Conservation (phyloP, 1,140 invertebrate genomes). For the Papilio helenus region DNA sequence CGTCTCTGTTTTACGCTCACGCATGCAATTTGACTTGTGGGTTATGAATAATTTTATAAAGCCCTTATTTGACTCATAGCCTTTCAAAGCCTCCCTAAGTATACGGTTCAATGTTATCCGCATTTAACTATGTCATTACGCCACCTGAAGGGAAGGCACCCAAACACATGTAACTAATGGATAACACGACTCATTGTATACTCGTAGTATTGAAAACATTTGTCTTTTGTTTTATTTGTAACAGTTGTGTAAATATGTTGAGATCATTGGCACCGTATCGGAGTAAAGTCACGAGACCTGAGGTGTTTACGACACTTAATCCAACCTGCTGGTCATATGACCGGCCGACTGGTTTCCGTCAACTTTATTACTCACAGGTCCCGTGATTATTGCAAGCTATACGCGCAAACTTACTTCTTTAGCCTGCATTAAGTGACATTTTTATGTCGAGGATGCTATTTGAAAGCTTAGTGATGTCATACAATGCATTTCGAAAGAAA, state of each 20-base stretch:
- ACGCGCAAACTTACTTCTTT: neutral
- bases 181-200: no score
- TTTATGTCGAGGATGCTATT: slow-evolving; percentile 15
- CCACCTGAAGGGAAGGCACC: no score
- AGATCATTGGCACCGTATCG: neutral
- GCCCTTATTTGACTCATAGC: neutral
- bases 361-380: slow-evolving; percentile 26
- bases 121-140: no score
- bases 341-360: slow-evolving; percentile 24
- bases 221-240: slow-evolving; percentile 2
- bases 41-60: slow-evolving; percentile 1
- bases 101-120: no score
- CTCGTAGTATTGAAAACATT: neutral
- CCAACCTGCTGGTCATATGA: slow-evolving; percentile 3
- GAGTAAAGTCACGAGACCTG: slow-evolving; percentile 7
- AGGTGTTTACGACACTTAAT: slow-evolving; percentile 4
- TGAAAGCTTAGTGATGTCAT: slow-evolving; percentile 32
- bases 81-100: no score
- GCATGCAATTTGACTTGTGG: neutral
- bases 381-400: slow-evolving; percentile 2
- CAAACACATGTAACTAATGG: no score
- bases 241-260: neutral
- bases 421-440: slow-evolving; percentile 7
- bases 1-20: neutral
- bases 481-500: neutral